These are phyloP conservation scores for Clarias fuscus DNA, from an alignment of 2,797 vertebrate genomes.

Conservation along the genomic window DNA sequence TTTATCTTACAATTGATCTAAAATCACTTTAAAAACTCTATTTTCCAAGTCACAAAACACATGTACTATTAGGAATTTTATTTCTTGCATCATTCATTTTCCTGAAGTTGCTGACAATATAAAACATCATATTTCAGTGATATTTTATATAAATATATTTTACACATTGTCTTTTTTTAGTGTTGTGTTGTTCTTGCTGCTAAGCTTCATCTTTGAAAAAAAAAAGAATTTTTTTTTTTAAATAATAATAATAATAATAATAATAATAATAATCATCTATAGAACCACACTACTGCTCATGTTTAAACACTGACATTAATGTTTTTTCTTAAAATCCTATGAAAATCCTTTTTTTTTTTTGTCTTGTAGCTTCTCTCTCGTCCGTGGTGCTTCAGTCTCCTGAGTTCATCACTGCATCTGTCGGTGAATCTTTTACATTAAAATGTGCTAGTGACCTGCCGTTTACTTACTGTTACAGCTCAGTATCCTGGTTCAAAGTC, in stretches of 20 bases:
- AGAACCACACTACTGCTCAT: not conserved
- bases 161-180: not conserved
- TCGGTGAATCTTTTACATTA: conserved; percentile 9
- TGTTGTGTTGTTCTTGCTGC: not conserved
- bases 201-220: too few species aligned
- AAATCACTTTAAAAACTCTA: not conserved
- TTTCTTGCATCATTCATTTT: not conserved
- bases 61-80: not conserved
- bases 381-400: conserved; percentile 19
- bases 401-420: not conserved
- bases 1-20: not conserved
- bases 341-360: not conserved
- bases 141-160: not conserved
- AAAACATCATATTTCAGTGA: not conserved
- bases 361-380: conserved; percentile 21
- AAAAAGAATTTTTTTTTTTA: too few species aligned
- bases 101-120: not conserved
- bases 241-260: too few species aligned
- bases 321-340: not conserved
- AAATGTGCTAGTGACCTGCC: not conserved
- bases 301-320: not conserved
- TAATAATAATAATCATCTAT: not conserved
- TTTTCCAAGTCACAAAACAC: not conserved
- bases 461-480: not conserved
- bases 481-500: conserved; percentile 32